Percentiles rank a stretch among this genome's conserved stretches.
Evolutionary conservation across 2,797 vertebrate genomes (phyloP).

Genomic region (Lagothrix lagotricha): DNA sequence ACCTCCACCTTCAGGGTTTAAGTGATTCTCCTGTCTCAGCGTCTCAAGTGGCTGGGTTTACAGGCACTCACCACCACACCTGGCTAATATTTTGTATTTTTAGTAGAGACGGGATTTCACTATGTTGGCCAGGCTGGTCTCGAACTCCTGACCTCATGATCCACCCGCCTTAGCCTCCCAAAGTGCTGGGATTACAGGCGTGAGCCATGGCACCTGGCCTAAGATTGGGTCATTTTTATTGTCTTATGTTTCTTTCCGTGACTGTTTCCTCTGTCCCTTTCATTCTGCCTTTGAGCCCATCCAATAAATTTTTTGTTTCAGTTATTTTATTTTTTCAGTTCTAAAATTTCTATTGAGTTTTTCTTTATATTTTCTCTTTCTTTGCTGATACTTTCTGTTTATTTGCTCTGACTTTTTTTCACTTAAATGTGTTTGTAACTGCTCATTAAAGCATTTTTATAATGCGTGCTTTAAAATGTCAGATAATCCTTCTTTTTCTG

Average conservation of each 20-base stretch:
- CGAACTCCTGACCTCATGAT: not conserved
- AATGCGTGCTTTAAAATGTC: not conserved
- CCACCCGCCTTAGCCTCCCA: not conserved
- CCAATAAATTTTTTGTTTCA: not conserved
- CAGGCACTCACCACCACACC: not conserved
- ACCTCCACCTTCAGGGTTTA: not conserved
- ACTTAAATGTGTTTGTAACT: not conserved
- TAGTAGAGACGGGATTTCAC: not conserved
- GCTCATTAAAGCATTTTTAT: slow-evolving; percentile 9
- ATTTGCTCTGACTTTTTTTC: not conserved
- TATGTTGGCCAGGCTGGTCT: not conserved
- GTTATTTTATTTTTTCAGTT: not conserved
- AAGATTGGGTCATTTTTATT: not conserved
- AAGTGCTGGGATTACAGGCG: not conserved
- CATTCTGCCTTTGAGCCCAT: not conserved
- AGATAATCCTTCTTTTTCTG: not conserved
- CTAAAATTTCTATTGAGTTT: not conserved
- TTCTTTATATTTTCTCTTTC: not conserved
- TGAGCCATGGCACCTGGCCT: not conserved
- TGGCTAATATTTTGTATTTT: not conserved
- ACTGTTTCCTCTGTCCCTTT: not conserved
- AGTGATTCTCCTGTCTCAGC: not conserved
- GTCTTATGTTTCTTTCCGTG: not conserved
- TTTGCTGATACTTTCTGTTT: not conserved
- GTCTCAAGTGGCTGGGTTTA: not conserved